These are phyloP conservation scores for Eubucco bourcierii DNA, from an alignment of 2,113 vertebrate species.

Conservation along the genomic window DNA sequence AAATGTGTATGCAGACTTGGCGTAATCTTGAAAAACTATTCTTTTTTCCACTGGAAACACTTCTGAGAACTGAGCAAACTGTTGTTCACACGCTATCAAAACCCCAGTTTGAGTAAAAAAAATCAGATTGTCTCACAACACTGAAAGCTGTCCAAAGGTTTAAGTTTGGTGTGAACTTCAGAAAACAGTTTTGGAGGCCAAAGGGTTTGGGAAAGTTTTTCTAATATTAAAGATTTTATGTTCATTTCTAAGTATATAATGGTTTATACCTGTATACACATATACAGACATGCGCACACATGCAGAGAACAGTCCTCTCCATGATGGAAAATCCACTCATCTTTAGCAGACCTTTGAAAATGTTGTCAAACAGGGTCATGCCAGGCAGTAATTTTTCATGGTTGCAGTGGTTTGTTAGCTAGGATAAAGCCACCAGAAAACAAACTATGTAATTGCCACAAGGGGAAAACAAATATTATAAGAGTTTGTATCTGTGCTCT, in stretches of 20 bases:
- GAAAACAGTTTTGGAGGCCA: background rate
- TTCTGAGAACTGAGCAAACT: constrained; percentile 3
- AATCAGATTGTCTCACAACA: background rate
- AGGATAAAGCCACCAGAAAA: background rate
- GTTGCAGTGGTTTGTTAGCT: background rate
- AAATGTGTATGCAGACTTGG: background rate
- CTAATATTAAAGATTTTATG: background rate
- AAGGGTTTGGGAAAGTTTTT: background rate
- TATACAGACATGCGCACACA: background rate
- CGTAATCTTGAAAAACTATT: constrained; percentile 1
- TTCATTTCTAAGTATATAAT: background rate
- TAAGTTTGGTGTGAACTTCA: background rate
- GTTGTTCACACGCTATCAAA: background rate
- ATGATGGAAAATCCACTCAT: background rate
- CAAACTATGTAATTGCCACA: background rate
- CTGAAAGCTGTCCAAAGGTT: background rate
- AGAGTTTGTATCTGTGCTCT: background rate
- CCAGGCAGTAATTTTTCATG: background rate
- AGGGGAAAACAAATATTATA: background rate
- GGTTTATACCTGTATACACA: background rate
- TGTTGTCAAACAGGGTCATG: background rate
- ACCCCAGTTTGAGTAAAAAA: background rate
- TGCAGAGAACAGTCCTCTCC: background rate
- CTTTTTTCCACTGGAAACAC: constrained; percentile 1
- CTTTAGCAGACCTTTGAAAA: background rate